Percentiles rank a stretch among this genome's conserved stretches.
Evolutionary conservation across 1,140 invertebrate species (phyloP).

Genomic region (Maniola jurtina): DNA sequence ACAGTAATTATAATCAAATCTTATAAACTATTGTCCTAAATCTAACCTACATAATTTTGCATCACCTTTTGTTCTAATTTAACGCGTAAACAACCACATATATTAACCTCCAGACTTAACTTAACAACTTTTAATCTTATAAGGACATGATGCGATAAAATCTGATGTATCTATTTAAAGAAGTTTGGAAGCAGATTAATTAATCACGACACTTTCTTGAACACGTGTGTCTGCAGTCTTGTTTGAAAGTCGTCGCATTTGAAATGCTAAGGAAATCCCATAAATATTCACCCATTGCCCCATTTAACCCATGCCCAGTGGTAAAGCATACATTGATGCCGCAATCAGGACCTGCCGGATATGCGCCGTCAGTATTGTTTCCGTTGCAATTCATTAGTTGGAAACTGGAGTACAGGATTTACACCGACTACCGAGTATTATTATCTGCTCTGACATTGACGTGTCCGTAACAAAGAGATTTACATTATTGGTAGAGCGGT

Average conservation of each 20-base stretch:
- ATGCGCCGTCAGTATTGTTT: slow-evolving; percentile 36
- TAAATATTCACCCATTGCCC: background rate
- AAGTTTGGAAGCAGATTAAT: too few relatives aligned
- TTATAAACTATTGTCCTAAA: too few relatives aligned
- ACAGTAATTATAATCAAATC: too few relatives aligned
- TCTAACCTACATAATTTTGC: too few relatives aligned
- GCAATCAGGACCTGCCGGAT: slow-evolving; percentile 30
- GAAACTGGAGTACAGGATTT: slow-evolving; percentile 32
- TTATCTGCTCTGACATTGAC: slow-evolving; percentile 24
- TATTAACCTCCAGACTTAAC: too few relatives aligned
- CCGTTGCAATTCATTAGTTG: slow-evolving; percentile 43
- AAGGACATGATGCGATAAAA: too few relatives aligned
- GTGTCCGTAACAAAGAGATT: slow-evolving; percentile 4
- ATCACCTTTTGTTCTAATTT: too few relatives aligned
- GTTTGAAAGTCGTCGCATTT: background rate
- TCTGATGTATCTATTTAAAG: too few relatives aligned
- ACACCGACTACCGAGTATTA: slow-evolving; percentile 26
- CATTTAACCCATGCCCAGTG: background rate
- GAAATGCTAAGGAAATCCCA: slow-evolving; percentile 1
- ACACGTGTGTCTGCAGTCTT: background rate
- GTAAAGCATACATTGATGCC: slow-evolving; percentile 14
- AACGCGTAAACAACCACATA: too few relatives aligned
- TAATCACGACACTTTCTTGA: background rate
- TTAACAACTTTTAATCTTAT: too few relatives aligned
- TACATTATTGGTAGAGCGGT: too few relatives aligned